Base-by-base conservation (phyloP, 2,797 vertebrate species). In the Aldrovandia affinis region DNA sequence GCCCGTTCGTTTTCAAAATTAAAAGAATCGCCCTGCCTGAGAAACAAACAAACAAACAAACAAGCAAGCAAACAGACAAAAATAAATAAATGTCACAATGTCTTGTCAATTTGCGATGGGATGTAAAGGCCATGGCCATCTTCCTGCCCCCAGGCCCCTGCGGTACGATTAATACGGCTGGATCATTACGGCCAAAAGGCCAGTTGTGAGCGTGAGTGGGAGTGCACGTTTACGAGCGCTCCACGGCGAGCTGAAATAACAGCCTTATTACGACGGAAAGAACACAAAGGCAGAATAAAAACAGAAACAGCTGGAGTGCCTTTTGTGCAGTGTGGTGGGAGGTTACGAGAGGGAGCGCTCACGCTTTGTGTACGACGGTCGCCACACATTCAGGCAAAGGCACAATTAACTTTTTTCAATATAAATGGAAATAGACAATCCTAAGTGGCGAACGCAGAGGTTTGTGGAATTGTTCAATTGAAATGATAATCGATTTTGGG, bases 391-490 rank as follows among this genome's bases (percentile, higher is more conserved):
- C 83, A 80, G 78, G 59, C 78, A 47, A 80, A 55, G n/a, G 20
- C 50, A 78, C 83, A 84, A 84, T 84, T 84, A 84, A 84, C 78
- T 84, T 78, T 50, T 84, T 84, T 84, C 83, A 84, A 84, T 84
- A 84, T 80, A 80, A 84, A 80, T 80, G 83, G 78, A 68, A 84
- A 84, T 80, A 84, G 61, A 80, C 65, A 80, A 79, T 63, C 83
- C 83, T 63, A 80, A 83, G 83, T 61, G 83, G 28, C n/a, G 52
- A 68, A 33, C 50, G 36, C 78, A 84, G 83, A 28, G 47, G 47
- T 39, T 80, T 80, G 83, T 84, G 78, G 83, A 78, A n/a, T n/a
- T 44, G 83, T 84, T 81, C 50, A n/a, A 55, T 73, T 84, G 59
- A 84, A 80, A 73, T 54, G 63, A 55, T 84, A 84, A 84, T 57